These are phyloP conservation scores for Drosophila guanche DNA, from an alignment of 1,140 invertebrate species.

Conservation along the genomic window DNA sequence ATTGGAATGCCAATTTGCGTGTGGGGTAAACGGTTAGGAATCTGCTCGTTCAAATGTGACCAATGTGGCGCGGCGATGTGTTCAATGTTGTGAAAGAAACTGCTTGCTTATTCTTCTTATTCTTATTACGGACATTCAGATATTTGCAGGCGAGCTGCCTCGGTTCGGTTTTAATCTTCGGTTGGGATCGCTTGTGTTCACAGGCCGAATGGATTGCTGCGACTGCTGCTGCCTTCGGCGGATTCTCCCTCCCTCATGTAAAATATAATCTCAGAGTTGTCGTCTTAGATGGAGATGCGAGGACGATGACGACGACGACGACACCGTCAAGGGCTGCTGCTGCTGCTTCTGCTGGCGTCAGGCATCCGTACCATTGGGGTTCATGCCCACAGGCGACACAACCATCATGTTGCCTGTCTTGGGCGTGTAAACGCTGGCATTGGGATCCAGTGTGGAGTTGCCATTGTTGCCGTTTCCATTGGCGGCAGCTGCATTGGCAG, in stretches of 20 bases:
- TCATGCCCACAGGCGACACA: conserved; percentile 68
- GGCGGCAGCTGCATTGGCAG: conserved; percentile 57
- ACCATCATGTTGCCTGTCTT: conserved; percentile 84
- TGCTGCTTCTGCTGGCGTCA: conserved; percentile 75
- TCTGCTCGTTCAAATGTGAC: conserved; percentile 6
- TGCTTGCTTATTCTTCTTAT: conserved; percentile 78
- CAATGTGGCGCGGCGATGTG: conserved; percentile 5
- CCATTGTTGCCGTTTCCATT: conserved; percentile 42
- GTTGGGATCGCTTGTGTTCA: conserved; percentile 29
- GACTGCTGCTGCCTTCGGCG: conserved; percentile 22
- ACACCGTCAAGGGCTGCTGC: conserved; percentile 44
- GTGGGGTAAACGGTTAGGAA: conserved; percentile 19
- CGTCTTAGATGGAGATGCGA: conserved; percentile 75
- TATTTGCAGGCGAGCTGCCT: conserved; percentile 65
- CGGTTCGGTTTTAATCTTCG: conserved; percentile 20
- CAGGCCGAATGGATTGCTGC: no score
- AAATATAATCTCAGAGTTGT: conserved; percentile 83
- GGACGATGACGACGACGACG: conserved; percentile 56
- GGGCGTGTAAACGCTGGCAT: conserved; percentile 95
- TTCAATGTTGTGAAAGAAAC: conserved; percentile 49
- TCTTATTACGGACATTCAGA: conserved; percentile 77
- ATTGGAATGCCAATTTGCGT: conserved; percentile 41
- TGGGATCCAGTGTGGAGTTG: conserved; percentile 92
- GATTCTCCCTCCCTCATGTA: conserved; percentile 54
- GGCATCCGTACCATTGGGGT: conserved; percentile 75